A percentile compares a stretch with the other conserved stretches of the same genome.
phyloP scores from a whole-genome alignment of 2,888 invertebrate species.

The Pristionchus maxplancki region DNA sequence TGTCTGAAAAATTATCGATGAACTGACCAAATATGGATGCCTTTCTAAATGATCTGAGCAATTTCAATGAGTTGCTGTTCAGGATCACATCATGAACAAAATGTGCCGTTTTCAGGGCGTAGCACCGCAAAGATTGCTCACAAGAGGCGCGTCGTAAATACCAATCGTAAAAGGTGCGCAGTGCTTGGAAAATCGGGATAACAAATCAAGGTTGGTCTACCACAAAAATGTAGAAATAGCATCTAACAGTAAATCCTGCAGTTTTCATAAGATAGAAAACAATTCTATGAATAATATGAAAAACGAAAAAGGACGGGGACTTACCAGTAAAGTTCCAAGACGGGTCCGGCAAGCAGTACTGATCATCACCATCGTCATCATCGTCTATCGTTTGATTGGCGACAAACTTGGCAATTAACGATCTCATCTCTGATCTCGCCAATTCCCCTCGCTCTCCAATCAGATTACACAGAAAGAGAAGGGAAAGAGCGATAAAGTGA shows the following conservation, averaged over 20 bases:
- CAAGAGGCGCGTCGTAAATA: background rate
- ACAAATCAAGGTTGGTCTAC: background rate
- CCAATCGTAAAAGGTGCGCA: background rate
- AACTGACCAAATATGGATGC: background rate
- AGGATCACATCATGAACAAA: background rate
- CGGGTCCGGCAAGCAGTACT: background rate
- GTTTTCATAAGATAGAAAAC: too few relatives aligned
- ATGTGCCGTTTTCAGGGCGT: background rate
- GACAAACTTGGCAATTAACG: background rate
- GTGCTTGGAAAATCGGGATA: background rate
- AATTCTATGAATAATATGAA: too few relatives aligned
- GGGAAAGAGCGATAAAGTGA: background rate
- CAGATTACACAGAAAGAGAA: background rate
- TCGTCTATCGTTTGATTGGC: background rate
- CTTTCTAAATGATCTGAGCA: too few relatives aligned
- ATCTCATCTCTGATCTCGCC: background rate
- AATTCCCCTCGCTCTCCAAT: background rate
- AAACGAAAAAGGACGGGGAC: too few relatives aligned
- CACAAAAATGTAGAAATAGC: background rate
- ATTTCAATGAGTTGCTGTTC: too few relatives aligned
- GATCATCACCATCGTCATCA: background rate
- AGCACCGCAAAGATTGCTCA: background rate
- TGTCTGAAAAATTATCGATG: background rate
- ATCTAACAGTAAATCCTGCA: too few relatives aligned
- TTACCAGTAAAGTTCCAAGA: background rate